Conservation (phyloP, 1,140 invertebrate genomes). For the Atta colombica region DNA sequence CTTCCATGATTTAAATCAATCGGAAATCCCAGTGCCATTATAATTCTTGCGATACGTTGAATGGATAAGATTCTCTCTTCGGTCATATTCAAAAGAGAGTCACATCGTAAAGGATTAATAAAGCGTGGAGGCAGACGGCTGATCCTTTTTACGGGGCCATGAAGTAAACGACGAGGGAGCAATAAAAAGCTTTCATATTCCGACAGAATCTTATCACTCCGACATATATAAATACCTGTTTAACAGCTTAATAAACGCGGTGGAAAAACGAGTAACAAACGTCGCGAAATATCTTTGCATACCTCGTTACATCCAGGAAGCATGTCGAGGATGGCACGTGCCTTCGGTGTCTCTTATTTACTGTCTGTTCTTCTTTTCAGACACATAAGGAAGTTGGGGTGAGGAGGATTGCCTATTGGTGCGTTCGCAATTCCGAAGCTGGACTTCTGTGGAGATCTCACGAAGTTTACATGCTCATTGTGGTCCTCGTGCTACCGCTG, state of each 20-base stretch:
- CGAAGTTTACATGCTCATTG: slow-evolving; percentile 90
- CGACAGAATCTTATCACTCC: background rate
- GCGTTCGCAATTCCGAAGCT: slow-evolving; percentile 88
- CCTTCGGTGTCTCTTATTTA: background rate
- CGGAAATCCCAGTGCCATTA: background rate
- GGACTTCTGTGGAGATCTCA: slow-evolving; percentile 87
- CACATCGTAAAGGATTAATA: slow-evolving; percentile 53
- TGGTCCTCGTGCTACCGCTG: slow-evolving; percentile 90
- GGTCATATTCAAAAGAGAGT: background rate
- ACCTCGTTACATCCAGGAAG: background rate
- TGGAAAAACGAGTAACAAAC: background rate
- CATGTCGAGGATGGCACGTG: background rate
- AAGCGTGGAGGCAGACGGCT: background rate
- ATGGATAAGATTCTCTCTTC: background rate
- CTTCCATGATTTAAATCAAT: background rate
- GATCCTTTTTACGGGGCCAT: background rate
- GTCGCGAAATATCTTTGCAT: background rate
- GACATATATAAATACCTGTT: background rate
- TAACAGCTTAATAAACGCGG: slow-evolving; percentile 54
- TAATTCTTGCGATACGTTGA: background rate
- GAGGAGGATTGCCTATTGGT: slow-evolving; percentile 88
- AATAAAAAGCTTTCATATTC: slow-evolving; percentile 41
- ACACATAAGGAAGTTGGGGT: slow-evolving; percentile 87
- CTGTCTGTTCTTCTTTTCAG: slow-evolving; percentile 77
- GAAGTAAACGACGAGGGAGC: slow-evolving; percentile 19